Evolutionary conservation across 2,888 invertebrate species (phyloP), one percentile per base, ranked within the genome.

Genomic region (Branchinecta sandiegonensis): DNA sequence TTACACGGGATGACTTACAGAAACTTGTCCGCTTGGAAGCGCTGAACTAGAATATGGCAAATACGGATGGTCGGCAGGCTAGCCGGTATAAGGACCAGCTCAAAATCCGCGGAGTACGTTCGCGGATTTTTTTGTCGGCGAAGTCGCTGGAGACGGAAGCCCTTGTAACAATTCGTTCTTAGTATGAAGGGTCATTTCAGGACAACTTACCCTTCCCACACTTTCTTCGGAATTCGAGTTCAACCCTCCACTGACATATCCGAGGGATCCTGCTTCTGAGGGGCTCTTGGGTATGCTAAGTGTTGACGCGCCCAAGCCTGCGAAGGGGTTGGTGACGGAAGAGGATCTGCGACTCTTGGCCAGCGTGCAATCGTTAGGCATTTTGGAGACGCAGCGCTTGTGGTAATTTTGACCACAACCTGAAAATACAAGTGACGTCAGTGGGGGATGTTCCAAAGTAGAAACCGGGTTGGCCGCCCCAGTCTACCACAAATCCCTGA

Each of bases 331-430:
- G 70, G 68, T 63, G 71, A 70, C 46, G 70, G 79, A 77, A 9
- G 79, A 80, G 46, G 80, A 79, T 11, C 80, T 74, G 46, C 80
- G 75, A 68, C 80, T 78, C 12, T 80, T 75, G 47, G 80, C 79
- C 70, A 81, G 80, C 69, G 86, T 86, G 81, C 99, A 99, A 82
- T 99, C 96, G 77, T 96, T 95, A 66, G 97, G 97, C 72, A 99
- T 92, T 81, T 95, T 96, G 72, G 94, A 91, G 66, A 90, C 90
- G 76, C 83, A 99, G 67, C 97, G 85, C 79, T 99, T 99, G 83
- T 99, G 99, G 82, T 94, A 99, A 82, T 96, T 97, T 77, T 93
- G 85, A 13, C 94, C 91, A 82, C 97, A 99, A 73, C 95, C 96
- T 95, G 80, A 23, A 79, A 77, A 37, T 37, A 5, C 6, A 37